phyloP scores from a whole-genome alignment of 2,113 vertebrate genomes.

The Marcusenius ussheri region DNA sequence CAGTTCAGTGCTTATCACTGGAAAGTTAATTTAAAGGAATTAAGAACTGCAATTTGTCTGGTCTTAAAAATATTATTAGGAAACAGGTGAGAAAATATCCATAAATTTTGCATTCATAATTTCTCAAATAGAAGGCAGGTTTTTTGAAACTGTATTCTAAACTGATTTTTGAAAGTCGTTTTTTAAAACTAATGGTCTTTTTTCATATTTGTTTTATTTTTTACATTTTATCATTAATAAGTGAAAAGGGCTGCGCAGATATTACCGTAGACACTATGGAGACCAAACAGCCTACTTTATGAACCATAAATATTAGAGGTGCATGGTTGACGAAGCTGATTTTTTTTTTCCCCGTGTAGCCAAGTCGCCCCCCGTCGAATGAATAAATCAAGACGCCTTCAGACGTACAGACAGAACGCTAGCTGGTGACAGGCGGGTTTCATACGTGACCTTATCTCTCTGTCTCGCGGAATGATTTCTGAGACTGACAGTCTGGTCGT shows the following conservation, averaged over 20 bases:
- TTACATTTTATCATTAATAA: background rate
- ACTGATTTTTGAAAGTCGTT: background rate
- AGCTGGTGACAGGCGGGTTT: conserved; percentile 28
- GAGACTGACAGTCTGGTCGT: conserved; percentile 30
- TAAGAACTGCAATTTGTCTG: background rate
- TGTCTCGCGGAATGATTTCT: conserved; percentile 29
- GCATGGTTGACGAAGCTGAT: conserved; percentile 19
- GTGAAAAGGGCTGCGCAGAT: background rate
- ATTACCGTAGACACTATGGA: background rate
- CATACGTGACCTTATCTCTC: conserved; percentile 36
- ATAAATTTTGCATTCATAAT: background rate
- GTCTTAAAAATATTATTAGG: background rate
- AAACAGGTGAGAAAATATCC: background rate
- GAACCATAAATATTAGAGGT: conserved; percentile 13
- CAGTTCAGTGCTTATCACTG: background rate
- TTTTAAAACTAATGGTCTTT: background rate
- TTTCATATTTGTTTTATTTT: background rate
- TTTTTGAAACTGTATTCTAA: background rate
- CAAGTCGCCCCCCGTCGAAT: conserved; percentile 28
- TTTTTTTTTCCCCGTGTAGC: conserved; percentile 12
- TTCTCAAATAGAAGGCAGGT: background rate
- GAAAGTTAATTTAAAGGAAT: background rate
- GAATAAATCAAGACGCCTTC: conserved; percentile 40
- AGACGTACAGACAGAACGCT: conserved; percentile 7
- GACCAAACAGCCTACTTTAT: conserved; percentile 19